Evolutionary conservation across 2,888 invertebrate species (phyloP), one percentile per base, ranked within the genome.

Genomic region (Drosophila peninsularis): DNA sequence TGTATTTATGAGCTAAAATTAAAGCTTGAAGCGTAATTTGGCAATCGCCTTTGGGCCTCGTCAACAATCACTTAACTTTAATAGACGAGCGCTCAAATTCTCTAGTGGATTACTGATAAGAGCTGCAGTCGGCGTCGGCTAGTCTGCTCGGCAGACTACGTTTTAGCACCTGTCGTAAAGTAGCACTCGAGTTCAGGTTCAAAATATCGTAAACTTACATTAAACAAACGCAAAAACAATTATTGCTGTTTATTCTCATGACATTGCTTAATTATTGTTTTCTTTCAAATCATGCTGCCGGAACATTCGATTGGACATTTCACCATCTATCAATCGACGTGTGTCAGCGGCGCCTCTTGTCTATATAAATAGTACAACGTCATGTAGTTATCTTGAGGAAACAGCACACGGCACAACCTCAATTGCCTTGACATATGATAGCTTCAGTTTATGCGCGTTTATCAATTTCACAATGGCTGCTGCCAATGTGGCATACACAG

Each of bases 381-480:
- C 24, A 56, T 24, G 13, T 21, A 24, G 14, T 30, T 74, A 74
- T 71, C 71, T 75, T 36, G 37, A 44, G 13, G 6, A 24, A 34
- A 32, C 19, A 30, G 71, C 79, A 61, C 84, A 81, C 78, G 78
- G 78, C 77, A 64, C 82, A 50, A 42, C 24, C 21, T 45, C 32
- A 19, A 53, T 36, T 14, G 30, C 32, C 41, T 41, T 44, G 30
- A 62, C 64, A 55, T 53, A 62, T 60, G 34, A 50, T 63, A 49
- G 47, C 37, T 65, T 60, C 14, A 62, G n/a, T 5, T 37, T 21
- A 14, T 6, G 45, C n/a, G 13, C 49, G n/a, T n/a, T 72, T 71
- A 85, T 85, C 78, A 83, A 80, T 74, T 82, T 82, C 83, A 80
- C 69, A 62, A 85, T 61, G n/a, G 34, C 7, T n/a, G 52, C 55